Evolutionary conservation across 23 tunicate genomes (phyloP), one percentile per base, ranked within the genome.

Genomic region (Halocynthia roretzi): DNA sequence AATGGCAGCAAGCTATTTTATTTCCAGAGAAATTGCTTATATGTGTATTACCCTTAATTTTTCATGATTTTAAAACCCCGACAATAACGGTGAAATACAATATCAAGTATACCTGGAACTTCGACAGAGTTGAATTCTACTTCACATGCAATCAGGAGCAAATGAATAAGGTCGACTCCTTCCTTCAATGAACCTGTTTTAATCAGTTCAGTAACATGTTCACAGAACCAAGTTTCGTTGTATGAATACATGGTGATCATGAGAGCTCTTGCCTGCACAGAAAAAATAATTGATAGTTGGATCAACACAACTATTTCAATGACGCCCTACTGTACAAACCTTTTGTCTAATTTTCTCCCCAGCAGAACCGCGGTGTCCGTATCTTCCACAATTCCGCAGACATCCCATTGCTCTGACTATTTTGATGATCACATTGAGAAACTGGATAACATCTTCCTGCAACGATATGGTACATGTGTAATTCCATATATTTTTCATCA

Each of bases 151-250:
- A 72, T 56, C 7, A 85, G 64, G 8, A 91, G 55, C n/a, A 84
- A 51, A 61, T 91, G 97, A 6, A 91, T 58, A 53, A 91, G 63
- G 53, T 91, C 84, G 61, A 81, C 61, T 17, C 62, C 60, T 10
- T 77, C 75, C 17, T 52, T 66, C 48, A 91, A 55, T 8, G 86
- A 51, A 15, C 58, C 72, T 7, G 22, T 76, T 18, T 52, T n/a
- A 55, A 91, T 17, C 10, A 85, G 60, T 10, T 50, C 21, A 15
- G 72, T 71, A 14, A 91, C 12, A 67, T 83, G 69, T 8, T 78
- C 56, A 9, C 56, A 17, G 71, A 77, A 75, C 50, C 65, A 40
- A 44, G 72, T 65, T 50, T 72, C 67, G 52, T 85, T 54, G 51
- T 40, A 50, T 19, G 53, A 58, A 67, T 68, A 84, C 7, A 90